Evolutionary conservation across 2,888 invertebrate species (phyloP).

Genomic region (Belgica antarctica): DNA sequence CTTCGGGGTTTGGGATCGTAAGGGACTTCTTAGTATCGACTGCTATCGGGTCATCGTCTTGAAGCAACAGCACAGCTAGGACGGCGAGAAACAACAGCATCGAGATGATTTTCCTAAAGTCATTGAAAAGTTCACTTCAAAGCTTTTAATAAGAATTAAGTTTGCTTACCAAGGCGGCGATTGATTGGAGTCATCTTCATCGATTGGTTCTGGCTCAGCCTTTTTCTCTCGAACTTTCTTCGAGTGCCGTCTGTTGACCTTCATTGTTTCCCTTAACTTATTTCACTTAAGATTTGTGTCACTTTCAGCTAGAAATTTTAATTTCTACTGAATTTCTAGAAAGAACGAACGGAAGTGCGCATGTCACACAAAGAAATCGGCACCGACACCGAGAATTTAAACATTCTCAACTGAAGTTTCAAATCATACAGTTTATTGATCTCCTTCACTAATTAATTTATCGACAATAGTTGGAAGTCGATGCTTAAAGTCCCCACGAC

Average conservation of each 20-base stretch:
- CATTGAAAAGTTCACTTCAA: neutral
- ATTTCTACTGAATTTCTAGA: too few relatives aligned
- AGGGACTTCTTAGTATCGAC: neutral
- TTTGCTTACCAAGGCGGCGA: neutral
- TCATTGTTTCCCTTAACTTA: too few relatives aligned
- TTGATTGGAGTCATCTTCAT: slow-evolving; percentile 4
- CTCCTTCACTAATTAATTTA: neutral
- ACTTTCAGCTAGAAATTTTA: too few relatives aligned
- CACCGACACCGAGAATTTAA: neutral
- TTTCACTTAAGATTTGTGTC: too few relatives aligned
- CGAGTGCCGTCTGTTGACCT: too few relatives aligned
- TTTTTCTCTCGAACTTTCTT: too few relatives aligned
- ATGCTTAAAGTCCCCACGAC: slow-evolving; percentile 78
- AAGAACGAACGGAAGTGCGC: too few relatives aligned
- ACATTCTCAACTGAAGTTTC: neutral
- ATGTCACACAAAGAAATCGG: too few relatives aligned
- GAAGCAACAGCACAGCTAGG: neutral
- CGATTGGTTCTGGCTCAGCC: too few relatives aligned
- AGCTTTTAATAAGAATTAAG: neutral
- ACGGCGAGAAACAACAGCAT: neutral
- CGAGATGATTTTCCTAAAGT: slow-evolving; percentile 19
- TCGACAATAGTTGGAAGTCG: slow-evolving; percentile 48
- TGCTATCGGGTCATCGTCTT: neutral
- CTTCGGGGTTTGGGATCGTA: slow-evolving; percentile 61
- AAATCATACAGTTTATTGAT: neutral